Evolutionary conservation across 2,888 invertebrate species (phyloP).

Genomic region (Meandrusa payeni): DNA sequence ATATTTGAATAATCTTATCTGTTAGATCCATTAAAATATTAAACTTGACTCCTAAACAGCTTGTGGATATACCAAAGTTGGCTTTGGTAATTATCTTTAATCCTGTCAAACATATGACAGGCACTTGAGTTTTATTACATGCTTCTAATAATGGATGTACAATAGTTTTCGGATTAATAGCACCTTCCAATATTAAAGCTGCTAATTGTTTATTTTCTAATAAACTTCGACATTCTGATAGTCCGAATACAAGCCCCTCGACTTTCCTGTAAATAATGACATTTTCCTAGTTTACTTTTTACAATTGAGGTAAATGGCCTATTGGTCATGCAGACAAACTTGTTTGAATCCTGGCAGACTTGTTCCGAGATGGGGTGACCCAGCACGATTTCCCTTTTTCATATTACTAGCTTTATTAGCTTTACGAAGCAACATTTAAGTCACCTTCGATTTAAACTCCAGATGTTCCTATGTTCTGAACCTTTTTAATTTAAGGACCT

Average conservation of each 20-base stretch:
- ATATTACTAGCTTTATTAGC: no score
- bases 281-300: constrained; percentile 8
- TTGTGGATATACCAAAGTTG: constrained; percentile 65
- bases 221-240: constrained; percentile 51
- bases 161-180: constrained; percentile 60
- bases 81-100: constrained; percentile 44
- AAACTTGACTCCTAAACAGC: constrained; percentile 59
- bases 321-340: no score
- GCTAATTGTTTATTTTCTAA: constrained; percentile 47
- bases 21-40: constrained; percentile 40
- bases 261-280: constrained; percentile 51
- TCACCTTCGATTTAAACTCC: no score
- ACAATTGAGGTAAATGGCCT: no score
- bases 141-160: constrained; percentile 61
- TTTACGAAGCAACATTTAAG: no score
- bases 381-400: no score
- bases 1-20: constrained; percentile 40
- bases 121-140: constrained; percentile 47
- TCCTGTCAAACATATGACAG: constrained; percentile 58
- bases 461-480: no score
- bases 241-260: constrained; percentile 62
- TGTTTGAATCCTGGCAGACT: no score
- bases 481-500: no score
- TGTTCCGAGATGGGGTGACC: no score
- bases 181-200: constrained; percentile 61